Conservation (phyloP, 2,797 vertebrate species). For the Eleutherodactylus coqui region DNA sequence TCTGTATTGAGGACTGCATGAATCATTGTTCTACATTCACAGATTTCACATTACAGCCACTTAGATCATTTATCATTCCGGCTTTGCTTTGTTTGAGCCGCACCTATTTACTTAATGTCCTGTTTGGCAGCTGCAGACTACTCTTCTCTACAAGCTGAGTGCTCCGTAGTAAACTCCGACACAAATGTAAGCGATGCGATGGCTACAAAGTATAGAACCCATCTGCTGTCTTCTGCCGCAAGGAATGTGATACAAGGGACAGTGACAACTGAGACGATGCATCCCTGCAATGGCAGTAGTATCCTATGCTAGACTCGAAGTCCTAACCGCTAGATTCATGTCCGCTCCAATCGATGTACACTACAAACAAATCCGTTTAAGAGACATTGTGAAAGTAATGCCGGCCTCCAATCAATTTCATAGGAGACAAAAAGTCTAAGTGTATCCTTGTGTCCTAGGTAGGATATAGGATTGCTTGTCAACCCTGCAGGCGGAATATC, state of each 20-base stretch:
- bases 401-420: conserved; percentile 29
- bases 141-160: not conserved
- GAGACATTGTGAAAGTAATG: not conserved
- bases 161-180: not conserved
- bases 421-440: conserved; percentile 33
- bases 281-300: not conserved
- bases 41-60: not conserved
- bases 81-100: not conserved
- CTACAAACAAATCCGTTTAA: not conserved
- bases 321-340: not conserved
- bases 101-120: conserved; percentile 21
- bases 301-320: not conserved
- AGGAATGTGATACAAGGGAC: no score
- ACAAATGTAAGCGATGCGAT: not conserved
- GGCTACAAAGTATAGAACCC: no score
- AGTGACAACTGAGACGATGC: not conserved
- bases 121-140: conserved; percentile 23
- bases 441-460: not conserved
- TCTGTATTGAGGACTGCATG: not conserved
- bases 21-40: not conserved
- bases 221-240: not conserved
- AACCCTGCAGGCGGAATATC: no score
- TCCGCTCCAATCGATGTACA: not conserved
- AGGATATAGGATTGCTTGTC: not conserved
- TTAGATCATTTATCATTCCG: not conserved